Conservation (phyloP, 2,888 invertebrate genomes). For the Trichogramma evanescens region DNA sequence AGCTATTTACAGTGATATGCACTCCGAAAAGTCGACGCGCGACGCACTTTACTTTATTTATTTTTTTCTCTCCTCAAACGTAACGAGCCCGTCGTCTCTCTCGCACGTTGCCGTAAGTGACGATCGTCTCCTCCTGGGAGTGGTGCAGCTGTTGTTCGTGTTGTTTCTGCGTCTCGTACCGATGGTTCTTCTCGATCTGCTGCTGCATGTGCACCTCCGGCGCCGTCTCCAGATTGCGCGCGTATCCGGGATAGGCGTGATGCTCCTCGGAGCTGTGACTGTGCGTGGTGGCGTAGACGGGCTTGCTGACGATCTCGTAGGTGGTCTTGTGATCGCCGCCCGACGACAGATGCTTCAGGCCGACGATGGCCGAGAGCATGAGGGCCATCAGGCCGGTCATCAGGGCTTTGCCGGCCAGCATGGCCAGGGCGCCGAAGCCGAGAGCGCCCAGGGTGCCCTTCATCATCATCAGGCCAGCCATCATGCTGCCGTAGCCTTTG, state of each 20-base stretch:
- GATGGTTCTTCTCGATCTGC: slow-evolving; percentile 50
- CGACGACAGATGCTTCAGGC: slow-evolving; percentile 63
- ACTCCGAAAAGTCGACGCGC: no score
- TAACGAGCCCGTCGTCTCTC: slow-evolving; percentile 30
- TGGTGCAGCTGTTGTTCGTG: slow-evolving; percentile 26
- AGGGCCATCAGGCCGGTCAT: slow-evolving; percentile 77
- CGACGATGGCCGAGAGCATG: slow-evolving; percentile 68
- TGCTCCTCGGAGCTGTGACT: slow-evolving; percentile 59
- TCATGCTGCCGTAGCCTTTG: slow-evolving; percentile 43
- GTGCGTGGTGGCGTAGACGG: slow-evolving; percentile 66
- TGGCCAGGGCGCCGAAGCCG: slow-evolving; percentile 67
- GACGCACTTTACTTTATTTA: no score
- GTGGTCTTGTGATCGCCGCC: slow-evolving; percentile 64
- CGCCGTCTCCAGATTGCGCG: slow-evolving; percentile 17
- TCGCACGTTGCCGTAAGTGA: slow-evolving; percentile 42
- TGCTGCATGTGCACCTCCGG: slow-evolving; percentile 36
- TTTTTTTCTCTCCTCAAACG: no score
- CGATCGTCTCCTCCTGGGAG: slow-evolving; percentile 35
- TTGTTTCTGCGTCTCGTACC: slow-evolving; percentile 1
- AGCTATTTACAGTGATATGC: no score
- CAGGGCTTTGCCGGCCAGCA: slow-evolving; percentile 75
- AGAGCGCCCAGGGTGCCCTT: slow-evolving; percentile 69
- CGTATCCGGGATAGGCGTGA: slow-evolving; percentile 56
- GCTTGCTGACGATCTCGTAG: slow-evolving; percentile 78
- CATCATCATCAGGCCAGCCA: slow-evolving; percentile 54